Conservation (phyloP, 2,113 vertebrate genomes). For the Empidonax alnorum region DNA sequence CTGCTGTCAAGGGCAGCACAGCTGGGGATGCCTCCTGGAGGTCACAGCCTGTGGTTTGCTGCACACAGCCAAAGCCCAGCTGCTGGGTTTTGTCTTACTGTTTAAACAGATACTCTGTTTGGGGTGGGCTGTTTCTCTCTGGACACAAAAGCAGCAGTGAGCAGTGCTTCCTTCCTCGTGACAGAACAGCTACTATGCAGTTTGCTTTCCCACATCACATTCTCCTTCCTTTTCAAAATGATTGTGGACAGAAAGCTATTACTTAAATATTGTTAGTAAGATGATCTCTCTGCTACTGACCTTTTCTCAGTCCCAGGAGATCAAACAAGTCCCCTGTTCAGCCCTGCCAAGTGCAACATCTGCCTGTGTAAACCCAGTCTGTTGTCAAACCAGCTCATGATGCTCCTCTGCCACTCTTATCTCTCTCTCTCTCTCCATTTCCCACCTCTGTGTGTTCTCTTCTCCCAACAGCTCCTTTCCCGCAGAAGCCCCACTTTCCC, state of each 20-base stretch:
- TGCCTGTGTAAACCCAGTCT: background rate
- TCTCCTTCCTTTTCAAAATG: background rate
- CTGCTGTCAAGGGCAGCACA: fast-evolving
- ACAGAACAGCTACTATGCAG: background rate
- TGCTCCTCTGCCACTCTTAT: background rate
- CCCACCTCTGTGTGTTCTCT: fast-evolving
- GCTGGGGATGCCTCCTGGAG: background rate
- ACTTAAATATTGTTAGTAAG: background rate
- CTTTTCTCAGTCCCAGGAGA: background rate
- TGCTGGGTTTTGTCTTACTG: background rate
- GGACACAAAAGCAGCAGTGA: background rate
- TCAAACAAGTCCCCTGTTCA: background rate
- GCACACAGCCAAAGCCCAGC: background rate
- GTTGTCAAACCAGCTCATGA: background rate
- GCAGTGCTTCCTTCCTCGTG: background rate
- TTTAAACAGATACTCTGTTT: background rate
- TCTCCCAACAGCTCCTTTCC: background rate
- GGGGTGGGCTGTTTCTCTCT: background rate
- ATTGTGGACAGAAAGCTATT: background rate
- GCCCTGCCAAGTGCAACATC: background rate
- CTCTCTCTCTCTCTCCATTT: background rate
- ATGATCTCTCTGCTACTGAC: background rate
- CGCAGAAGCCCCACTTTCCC: fast-evolving
- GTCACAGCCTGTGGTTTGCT: background rate
- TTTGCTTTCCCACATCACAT: background rate